Evolutionary conservation across 2,888 invertebrate species (phyloP).

Genomic region (Ophonus ardosiacus): DNA sequence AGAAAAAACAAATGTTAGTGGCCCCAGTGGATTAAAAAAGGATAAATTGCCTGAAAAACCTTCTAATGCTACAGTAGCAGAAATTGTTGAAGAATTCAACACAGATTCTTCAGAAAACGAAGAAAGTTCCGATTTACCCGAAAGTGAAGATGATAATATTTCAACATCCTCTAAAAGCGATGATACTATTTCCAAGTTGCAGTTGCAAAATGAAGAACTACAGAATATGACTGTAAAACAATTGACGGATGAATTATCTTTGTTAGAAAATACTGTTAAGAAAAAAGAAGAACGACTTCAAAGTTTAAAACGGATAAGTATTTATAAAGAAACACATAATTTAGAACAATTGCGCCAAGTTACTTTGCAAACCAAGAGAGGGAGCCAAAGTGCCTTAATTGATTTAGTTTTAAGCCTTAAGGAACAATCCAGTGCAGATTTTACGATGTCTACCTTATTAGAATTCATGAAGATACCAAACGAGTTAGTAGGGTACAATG

Average conservation of each 20-base stretch:
- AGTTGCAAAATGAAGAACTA: not conserved
- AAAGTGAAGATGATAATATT: slow-evolving; percentile 4
- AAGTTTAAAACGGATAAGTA: slow-evolving; percentile 67
- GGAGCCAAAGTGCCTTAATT: slow-evolving; percentile 77
- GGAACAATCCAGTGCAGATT: slow-evolving; percentile 74
- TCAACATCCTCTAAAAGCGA: not conserved
- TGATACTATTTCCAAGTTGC: slow-evolving; percentile 11
- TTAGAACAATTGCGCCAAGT: slow-evolving; percentile 76
- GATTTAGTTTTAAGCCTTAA: slow-evolving; percentile 77
- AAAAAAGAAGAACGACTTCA: slow-evolving; percentile 66
- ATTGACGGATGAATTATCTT: slow-evolving; percentile 19
- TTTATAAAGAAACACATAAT: slow-evolving; percentile 73
- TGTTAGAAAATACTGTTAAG: slow-evolving; percentile 46
- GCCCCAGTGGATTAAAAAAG: not conserved
- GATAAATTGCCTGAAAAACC: not conserved
- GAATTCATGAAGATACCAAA: slow-evolving; percentile 77
- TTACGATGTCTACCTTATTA: slow-evolving; percentile 77
- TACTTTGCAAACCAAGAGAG: slow-evolving; percentile 78
- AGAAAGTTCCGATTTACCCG: slow-evolving; percentile 4
- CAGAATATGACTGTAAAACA: slow-evolving; percentile 9
- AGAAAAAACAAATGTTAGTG: not conserved
- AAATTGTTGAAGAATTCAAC: not conserved
- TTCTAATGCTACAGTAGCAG: not conserved
- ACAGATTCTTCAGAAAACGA: not conserved
- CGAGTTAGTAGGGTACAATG: slow-evolving; percentile 76